Evolutionary conservation across 2,113 vertebrate genomes (phyloP).

Genomic region (Tamias sibiricus): DNA sequence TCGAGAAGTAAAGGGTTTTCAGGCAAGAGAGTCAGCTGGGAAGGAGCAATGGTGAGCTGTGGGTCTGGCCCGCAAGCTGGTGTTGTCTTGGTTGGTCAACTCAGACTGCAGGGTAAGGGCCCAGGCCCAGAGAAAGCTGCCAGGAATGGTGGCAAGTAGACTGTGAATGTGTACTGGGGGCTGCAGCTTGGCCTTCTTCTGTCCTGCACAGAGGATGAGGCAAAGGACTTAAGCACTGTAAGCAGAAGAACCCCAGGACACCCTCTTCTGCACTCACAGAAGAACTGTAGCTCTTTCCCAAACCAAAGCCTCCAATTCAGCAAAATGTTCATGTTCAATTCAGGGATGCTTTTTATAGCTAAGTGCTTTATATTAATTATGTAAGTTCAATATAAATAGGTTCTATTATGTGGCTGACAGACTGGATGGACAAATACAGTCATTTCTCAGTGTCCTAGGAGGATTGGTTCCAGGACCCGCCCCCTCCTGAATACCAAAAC

Average conservation of each 20-base stretch:
- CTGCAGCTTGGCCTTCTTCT: too few relatives aligned
- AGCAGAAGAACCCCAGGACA: background rate
- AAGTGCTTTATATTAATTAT: background rate
- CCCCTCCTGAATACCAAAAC: background rate
- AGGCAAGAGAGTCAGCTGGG: background rate
- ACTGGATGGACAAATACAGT: too few relatives aligned
- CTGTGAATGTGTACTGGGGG: background rate
- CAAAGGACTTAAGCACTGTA: background rate
- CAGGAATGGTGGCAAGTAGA: background rate
- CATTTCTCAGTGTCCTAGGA: background rate
- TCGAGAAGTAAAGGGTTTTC: background rate
- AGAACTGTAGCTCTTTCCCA: background rate
- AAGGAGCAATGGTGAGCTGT: background rate
- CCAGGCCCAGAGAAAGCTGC: background rate
- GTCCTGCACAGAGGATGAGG: background rate
- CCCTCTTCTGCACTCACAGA: fast-evolving
- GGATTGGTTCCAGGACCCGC: too few relatives aligned
- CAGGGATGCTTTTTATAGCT: background rate
- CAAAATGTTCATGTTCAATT: background rate
- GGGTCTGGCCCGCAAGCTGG: fast-evolving
- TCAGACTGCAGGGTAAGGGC: too few relatives aligned
- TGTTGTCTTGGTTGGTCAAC: background rate
- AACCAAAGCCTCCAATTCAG: background rate
- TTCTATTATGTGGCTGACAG: background rate
- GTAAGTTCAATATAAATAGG: background rate